These are phyloP conservation scores for Neolamprologus hecqui DNA, from an alignment of 2,113 vertebrate species.

Conservation along the genomic window DNA sequence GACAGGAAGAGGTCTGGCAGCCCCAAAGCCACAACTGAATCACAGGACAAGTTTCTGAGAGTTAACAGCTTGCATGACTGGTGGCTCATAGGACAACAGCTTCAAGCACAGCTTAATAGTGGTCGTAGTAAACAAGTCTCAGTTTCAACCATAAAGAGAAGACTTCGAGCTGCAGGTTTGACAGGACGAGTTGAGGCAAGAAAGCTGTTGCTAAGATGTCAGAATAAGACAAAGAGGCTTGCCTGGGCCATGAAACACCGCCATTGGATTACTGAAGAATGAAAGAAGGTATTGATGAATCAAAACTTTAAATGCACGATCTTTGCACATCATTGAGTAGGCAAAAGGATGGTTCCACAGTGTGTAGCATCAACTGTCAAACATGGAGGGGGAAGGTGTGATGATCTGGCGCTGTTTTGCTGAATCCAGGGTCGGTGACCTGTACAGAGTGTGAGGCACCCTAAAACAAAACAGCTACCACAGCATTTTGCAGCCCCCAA, in stretches of 20 bases:
- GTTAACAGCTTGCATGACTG: neutral
- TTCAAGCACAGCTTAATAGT: neutral
- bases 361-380: neutral
- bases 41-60: neutral
- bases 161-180: neutral
- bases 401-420: neutral
- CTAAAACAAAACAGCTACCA: fast-evolving
- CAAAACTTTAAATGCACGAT: neutral
- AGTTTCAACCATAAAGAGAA: neutral
- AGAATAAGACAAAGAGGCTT: neutral
- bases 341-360: neutral
- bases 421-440: neutral
- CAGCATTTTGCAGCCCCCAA: neutral
- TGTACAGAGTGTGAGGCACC: neutral
- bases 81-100: neutral
- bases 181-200: neutral
- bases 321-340: neutral
- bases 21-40: neutral
- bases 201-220: neutral
- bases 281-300: neutral
- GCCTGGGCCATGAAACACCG: neutral
- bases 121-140: neutral
- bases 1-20: neutral
- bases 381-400: neutral
- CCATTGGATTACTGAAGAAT: neutral